Percentiles rank a stretch among this genome's conserved stretches.
These are phyloP conservation scores for Sphaeridia pumilis DNA, from an alignment of 2,888 invertebrate genomes.

Conservation along the genomic window DNA sequence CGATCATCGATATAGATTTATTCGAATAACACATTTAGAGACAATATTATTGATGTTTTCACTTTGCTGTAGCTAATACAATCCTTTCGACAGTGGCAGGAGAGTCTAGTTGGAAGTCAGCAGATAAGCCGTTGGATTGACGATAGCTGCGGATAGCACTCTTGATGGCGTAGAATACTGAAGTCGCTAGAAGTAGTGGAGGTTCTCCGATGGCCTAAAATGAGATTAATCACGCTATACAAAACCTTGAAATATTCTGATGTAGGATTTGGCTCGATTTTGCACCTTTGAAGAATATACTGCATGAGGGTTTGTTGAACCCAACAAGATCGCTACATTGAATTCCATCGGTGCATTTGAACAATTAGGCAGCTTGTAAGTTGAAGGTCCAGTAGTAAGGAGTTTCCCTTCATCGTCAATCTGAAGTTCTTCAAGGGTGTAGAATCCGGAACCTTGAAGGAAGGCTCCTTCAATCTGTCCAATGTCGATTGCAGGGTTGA, in stretches of 20 bases:
- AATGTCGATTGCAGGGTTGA: constrained; percentile 93
- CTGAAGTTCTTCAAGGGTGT: constrained; percentile 77
- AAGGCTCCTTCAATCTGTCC: constrained; percentile 95
- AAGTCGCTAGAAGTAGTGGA: constrained; percentile 77
- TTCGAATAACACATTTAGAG: too few relatives aligned
- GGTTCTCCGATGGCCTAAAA: constrained; percentile 87
- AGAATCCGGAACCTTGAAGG: constrained; percentile 85
- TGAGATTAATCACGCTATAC: too few relatives aligned
- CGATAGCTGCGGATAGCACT: constrained; percentile 73
- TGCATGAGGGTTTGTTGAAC: constrained; percentile 74
- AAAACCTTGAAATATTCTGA: too few relatives aligned
- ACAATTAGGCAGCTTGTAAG: constrained; percentile 87
- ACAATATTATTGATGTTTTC: too few relatives aligned
- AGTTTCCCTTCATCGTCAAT: constrained; percentile 71
- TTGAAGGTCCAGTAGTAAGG: constrained; percentile 77
- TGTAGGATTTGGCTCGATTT: too few relatives aligned
- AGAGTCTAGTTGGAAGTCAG: constrained; percentile 55
- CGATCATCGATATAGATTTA: too few relatives aligned
- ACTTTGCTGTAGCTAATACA: constrained; percentile 53
- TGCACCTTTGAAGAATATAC: constrained; percentile 95
- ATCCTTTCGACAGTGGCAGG: constrained; percentile 84
- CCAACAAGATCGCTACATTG: constrained; percentile 80
- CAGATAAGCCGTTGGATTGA: constrained; percentile 50
- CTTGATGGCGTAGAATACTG: constrained; percentile 79
- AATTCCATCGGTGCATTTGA: constrained; percentile 82